Conservation (phyloP, 2,113 vertebrate species). For the Zosterops lateralis region DNA sequence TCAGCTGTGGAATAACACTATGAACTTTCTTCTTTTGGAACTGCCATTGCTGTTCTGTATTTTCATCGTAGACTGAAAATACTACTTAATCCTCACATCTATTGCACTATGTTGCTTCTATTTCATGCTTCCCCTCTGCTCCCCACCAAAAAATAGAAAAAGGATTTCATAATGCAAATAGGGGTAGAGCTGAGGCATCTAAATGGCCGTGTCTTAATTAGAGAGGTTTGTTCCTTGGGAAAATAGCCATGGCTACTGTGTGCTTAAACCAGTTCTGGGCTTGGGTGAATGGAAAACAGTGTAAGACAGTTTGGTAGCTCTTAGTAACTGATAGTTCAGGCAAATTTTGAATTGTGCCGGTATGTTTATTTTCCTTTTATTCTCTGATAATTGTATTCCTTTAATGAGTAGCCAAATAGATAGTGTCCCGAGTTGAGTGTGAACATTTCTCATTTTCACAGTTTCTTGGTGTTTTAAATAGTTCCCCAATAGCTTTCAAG, state of each 20-base stretch:
- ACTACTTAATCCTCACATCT: neutral
- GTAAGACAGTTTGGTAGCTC: neutral
- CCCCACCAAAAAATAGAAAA: neutral
- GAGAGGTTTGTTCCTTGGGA: neutral
- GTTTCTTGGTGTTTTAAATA: neutral
- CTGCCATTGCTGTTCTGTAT: rapidly evolving
- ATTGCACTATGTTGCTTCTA: neutral
- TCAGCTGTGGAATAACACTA: neutral
- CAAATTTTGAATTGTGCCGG: neutral
- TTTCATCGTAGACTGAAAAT: neutral
- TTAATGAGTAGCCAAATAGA: neutral
- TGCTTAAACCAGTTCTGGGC: neutral
- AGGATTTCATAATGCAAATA: neutral
- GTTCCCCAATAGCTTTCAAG: neutral
- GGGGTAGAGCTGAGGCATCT: neutral
- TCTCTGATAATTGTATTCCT: neutral
- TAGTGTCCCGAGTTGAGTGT: neutral
- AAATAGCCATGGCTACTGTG: neutral
- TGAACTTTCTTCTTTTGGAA: neutral
- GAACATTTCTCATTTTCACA: neutral
- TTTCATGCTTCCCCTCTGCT: neutral
- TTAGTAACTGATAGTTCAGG: neutral
- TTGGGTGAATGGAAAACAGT: neutral
- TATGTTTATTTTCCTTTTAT: neutral
- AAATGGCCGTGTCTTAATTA: rapidly evolving